Base-by-base conservation (phyloP, 2,797 vertebrate genomes). In the Halcyon chelicuti region DNA sequence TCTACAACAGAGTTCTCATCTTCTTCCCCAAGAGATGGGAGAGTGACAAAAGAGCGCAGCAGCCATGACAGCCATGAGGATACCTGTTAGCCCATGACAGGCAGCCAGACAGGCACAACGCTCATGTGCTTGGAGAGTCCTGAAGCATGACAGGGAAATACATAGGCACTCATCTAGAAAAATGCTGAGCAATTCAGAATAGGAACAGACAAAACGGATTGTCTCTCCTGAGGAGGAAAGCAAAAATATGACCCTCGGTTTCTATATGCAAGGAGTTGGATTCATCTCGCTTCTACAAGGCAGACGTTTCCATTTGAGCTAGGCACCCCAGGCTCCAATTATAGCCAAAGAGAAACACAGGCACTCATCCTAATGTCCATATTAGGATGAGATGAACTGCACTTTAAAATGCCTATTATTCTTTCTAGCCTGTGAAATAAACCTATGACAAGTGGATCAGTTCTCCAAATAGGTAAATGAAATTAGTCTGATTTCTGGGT, bases 351-450 rank as follows among this genome's bases (percentile, higher is more conserved):
- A 80, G 62, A 88, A 90, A 44, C 75, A 86, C 16, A 51, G 72
- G 31, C 65, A 78, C 44, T 86, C 82, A 75, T 74, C 76, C 93
- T 95, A 93, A 95, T 88, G 23, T 81, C 65, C 7, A 0, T 84
- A 96, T 81, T 93, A 90, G n/a, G 40, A 42, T 54, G 76, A 97
- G 79, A 86, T 80, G 76, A 95, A 90, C 54, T 83, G 76, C 58
- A 81, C 74, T 95, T 96, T 80, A 68, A 86, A 74, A 89, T 61
- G 42, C 4, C 68, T 63, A 61, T 91, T 93, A 74, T 73, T 86
- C 70, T 93, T 92, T 86, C 79, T 86, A 77, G 63, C 14, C 74
- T 87, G 81, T 73, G 84, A 96, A 89, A 91, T 75, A 94, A 93
- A 87, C 25, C 74, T 79, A 13, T 76, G 77, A 65, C 5, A 16